Conservation (phyloP, 1,140 invertebrate genomes). For the Elysia chlorotica region DNA sequence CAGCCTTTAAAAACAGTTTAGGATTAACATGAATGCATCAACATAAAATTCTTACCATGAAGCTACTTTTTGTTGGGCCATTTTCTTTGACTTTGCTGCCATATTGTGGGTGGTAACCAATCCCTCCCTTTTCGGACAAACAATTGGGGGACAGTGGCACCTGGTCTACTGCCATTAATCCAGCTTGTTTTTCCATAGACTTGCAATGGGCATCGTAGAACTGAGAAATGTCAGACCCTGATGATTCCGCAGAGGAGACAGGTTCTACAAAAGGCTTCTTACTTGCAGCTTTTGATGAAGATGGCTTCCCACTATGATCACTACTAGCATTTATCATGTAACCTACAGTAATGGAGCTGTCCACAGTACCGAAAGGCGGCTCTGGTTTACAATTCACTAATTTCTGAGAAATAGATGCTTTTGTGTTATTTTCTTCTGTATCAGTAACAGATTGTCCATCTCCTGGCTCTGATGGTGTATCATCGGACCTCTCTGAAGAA, state of each 20-base stretch:
- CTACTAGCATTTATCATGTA: conserved; percentile 20
- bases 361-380: background rate
- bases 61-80: too few relatives aligned
- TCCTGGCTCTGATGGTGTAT: conserved; percentile 52
- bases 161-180: background rate
- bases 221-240: background rate
- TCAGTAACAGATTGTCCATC: conserved; percentile 39
- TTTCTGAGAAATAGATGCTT: background rate
- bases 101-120: background rate
- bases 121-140: background rate
- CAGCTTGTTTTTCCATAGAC: conserved; percentile 9
- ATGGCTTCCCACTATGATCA: too few relatives aligned
- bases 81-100: background rate
- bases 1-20: too few relatives aligned
- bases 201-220: conserved; percentile 2
- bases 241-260: background rate
- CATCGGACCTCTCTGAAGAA: conserved; percentile 54
- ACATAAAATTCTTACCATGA: too few relatives aligned
- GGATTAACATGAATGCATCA: too few relatives aligned
- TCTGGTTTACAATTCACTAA: conserved; percentile 10
- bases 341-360: conserved; percentile 16
- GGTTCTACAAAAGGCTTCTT: too few relatives aligned
- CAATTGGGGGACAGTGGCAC: background rate
- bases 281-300: background rate
- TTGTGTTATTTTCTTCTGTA: background rate